Evolutionary conservation across 2,113 vertebrate genomes (phyloP).

Genomic region (Hypocryptadius cinnamomeus): DNA sequence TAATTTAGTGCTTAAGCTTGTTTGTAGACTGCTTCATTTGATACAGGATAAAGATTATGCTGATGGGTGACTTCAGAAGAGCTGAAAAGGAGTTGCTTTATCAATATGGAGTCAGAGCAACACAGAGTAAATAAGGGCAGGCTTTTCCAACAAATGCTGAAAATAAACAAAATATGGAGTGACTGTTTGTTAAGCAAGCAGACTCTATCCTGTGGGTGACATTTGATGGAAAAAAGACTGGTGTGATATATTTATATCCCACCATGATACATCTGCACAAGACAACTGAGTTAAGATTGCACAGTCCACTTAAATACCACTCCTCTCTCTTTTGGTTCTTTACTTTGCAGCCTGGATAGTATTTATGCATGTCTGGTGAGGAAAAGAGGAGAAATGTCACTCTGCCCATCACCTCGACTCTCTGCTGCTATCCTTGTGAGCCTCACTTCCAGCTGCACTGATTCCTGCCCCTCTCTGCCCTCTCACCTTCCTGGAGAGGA

Average conservation of each 20-base stretch:
- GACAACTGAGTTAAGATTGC: not conserved
- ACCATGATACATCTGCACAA: not conserved
- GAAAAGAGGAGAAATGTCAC: not conserved
- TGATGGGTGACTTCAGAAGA: not conserved
- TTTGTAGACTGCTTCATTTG: not conserved
- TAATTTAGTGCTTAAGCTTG: not conserved
- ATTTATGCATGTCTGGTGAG: not conserved
- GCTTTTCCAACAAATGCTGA: not conserved
- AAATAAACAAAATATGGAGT: slow-evolving; percentile 21
- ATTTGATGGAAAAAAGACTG: not conserved
- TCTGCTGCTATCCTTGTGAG: not conserved
- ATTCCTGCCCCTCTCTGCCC: not conserved
- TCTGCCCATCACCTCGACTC: not conserved
- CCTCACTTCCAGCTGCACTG: not conserved
- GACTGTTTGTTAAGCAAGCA: not conserved
- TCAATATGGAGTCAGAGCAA: not conserved
- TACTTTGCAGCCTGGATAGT: not conserved
- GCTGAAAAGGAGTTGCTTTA: not conserved
- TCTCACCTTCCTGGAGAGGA: not conserved
- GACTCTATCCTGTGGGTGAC: not conserved
- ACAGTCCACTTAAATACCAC: not conserved
- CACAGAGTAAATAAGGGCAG: not conserved
- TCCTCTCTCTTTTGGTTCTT: not conserved
- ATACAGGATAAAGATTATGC: not conserved
- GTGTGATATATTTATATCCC: not conserved